A percentile compares a stretch with the other conserved stretches of the same genome.
Evolutionary conservation across 2,888 invertebrate genomes (phyloP).

Genomic region (Amblyjoppa fuscipennis): DNA sequence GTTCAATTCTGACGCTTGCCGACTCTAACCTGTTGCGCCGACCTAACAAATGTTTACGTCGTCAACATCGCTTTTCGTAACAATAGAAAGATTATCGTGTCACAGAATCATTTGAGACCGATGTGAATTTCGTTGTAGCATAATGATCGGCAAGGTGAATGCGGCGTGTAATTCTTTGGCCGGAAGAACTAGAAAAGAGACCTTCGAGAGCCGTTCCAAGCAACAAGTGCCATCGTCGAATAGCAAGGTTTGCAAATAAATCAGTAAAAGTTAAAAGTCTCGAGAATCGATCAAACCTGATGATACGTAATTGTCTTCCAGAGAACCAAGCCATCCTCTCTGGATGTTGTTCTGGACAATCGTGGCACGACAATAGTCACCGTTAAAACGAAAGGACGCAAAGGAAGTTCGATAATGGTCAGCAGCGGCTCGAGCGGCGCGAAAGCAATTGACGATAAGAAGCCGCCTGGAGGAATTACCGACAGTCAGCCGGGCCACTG

Average conservation of each 20-base stretch:
- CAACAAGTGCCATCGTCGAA: conserved; percentile 57
- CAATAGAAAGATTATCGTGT: not conserved
- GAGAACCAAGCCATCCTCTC: conserved; percentile 36
- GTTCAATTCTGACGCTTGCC: conserved; percentile 8
- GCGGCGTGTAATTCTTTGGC: conserved; percentile 67
- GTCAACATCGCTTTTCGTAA: not conserved
- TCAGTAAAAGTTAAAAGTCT: not conserved
- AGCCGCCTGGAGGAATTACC: conserved; percentile 45
- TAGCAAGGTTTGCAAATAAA: conserved; percentile 64
- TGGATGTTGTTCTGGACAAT: conserved; percentile 70
- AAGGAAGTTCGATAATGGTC: conserved; percentile 73
- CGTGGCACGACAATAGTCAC: conserved; percentile 74
- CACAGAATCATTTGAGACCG: not conserved
- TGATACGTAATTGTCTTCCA: not conserved
- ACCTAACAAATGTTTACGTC: conserved; percentile 10
- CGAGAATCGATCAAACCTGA: not conserved
- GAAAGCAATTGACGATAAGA: conserved; percentile 71
- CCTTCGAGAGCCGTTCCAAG: conserved; percentile 60
- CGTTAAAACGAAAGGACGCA: conserved; percentile 73
- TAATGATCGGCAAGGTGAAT: conserved; percentile 73
- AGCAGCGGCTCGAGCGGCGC: conserved; percentile 66
- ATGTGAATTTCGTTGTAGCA: conserved; percentile 64
- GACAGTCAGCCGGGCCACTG: conserved; percentile 69
- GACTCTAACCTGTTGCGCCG: conserved; percentile 37
- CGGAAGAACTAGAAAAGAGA: conserved; percentile 66